Percentiles rank a stretch among this genome's conserved stretches.
Evolutionary conservation across 2,797 vertebrate genomes (phyloP).

Genomic region (Sebastes taczanowskii): DNA sequence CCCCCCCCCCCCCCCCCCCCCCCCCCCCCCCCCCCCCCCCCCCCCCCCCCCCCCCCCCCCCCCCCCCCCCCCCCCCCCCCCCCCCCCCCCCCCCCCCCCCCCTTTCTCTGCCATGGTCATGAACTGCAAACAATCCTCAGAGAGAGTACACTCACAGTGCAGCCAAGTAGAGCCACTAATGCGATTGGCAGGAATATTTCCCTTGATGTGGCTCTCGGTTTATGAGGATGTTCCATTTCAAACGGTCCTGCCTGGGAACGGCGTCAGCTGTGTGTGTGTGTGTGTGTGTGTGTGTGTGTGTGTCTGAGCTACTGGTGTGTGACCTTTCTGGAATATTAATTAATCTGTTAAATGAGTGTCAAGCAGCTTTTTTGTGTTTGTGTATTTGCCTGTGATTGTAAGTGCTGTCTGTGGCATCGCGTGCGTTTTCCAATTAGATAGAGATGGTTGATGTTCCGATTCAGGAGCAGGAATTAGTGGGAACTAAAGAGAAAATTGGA

Average conservation of each 20-base stretch:
- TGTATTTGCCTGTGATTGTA: constrained; percentile 16
- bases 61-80: background rate
- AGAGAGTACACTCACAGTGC: constrained; percentile 37
- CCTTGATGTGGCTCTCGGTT: constrained; percentile 59
- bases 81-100: too few species aligned
- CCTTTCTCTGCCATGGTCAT: constrained; percentile 54
- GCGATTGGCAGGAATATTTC: constrained; percentile 40
- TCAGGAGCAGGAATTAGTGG: background rate
- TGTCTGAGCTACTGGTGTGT: background rate
- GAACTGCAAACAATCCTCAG: constrained; percentile 65
- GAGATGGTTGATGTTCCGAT: constrained; percentile 18
- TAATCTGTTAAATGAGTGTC: constrained; percentile 42
- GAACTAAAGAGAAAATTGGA: background rate
- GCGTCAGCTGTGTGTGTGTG: constrained; percentile 30
- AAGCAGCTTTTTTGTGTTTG: constrained; percentile 29
- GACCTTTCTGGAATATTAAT: constrained; percentile 51
- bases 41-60: background rate
- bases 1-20: background rate
- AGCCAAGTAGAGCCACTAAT: constrained; percentile 52
- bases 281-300: constrained; percentile 11
- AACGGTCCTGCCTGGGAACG: constrained; percentile 18
- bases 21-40: background rate
- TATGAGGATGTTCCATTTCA: constrained; percentile 56
- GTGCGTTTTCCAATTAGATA: constrained; percentile 42
- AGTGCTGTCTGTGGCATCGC: constrained; percentile 1